phyloP scores from a whole-genome alignment of 2,797 vertebrate genomes.

The Myotis pilosus region DNA sequence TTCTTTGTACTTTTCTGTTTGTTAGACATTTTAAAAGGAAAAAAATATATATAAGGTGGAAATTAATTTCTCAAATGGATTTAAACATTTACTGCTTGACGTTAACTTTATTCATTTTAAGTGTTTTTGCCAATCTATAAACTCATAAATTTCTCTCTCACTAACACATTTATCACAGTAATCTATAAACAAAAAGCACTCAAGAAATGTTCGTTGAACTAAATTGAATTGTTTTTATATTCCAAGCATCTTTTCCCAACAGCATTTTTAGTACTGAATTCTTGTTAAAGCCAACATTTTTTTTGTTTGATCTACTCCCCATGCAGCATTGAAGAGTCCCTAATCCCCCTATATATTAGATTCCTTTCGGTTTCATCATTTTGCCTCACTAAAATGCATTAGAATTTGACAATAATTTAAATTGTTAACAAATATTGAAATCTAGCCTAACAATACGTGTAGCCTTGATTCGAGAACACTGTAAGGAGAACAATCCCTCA shows the following conservation, averaged over 20 bases:
- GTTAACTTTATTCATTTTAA: conserved; percentile 18
- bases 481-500: background rate
- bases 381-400: conserved; percentile 18
- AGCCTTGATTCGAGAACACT: background rate
- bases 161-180: background rate
- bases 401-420: conserved; percentile 44
- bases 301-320: background rate
- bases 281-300: conserved; percentile 17
- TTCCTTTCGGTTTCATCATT: conserved; percentile 21
- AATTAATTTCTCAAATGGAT: conserved; percentile 19
- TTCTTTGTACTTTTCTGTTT: background rate
- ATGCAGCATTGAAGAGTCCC: background rate
- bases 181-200: conserved; percentile 39
- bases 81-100: conserved; percentile 19
- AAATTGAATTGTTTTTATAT: conserved; percentile 29
- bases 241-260: background rate
- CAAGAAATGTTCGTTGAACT: conserved; percentile 38
- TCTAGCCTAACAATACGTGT: background rate
- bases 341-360: background rate
- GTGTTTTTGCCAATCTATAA: conserved; percentile 13
- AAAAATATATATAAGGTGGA: background rate
- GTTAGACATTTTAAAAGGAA: background rate
- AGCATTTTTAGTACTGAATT: conserved; percentile 36
- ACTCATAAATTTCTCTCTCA: conserved; percentile 21
- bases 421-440: conserved; percentile 40